These are phyloP conservation scores for Dolichoris vasculosae DNA, from an alignment of 1,140 invertebrate species.

Conservation along the genomic window DNA sequence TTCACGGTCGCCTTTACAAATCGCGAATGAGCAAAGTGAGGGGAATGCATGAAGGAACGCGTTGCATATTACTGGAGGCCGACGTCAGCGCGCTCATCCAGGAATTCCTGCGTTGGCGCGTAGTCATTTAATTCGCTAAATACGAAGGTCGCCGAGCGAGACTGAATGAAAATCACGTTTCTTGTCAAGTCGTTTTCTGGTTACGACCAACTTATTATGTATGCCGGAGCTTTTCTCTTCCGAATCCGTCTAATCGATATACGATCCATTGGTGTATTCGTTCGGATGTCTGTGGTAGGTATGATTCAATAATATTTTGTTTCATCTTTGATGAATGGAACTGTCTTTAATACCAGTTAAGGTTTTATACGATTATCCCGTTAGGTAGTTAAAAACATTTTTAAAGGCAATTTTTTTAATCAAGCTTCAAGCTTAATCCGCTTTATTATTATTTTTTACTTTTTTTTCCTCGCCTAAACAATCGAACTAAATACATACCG, in stretches of 20 bases:
- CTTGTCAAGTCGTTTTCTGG: not conserved
- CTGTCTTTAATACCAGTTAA: not conserved
- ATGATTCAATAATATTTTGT: not conserved
- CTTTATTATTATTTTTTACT: no score
- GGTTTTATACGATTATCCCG: not conserved
- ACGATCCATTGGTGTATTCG: not conserved
- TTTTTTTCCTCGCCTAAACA: no score
- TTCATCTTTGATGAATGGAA: not conserved
- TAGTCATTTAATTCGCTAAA: constrained; percentile 36
- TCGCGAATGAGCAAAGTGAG: not conserved
- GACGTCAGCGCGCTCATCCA: not conserved
- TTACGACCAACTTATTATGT: not conserved
- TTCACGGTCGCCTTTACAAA: not conserved
- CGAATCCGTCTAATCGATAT: not conserved
- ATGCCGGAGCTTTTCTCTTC: constrained; percentile 1
- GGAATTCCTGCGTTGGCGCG: not conserved
- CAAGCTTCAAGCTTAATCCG: no score
- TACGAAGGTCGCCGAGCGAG: constrained; percentile 16
- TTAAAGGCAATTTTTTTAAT: not conserved
- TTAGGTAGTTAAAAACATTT: not conserved
- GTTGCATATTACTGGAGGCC: not conserved
- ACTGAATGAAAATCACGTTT: constrained; percentile 28
- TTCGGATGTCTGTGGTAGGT: not conserved
- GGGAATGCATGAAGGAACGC: not conserved
- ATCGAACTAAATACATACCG: no score